Base-by-base conservation (phyloP, 2,113 vertebrate genomes). In the Alethe castanea region DNA sequence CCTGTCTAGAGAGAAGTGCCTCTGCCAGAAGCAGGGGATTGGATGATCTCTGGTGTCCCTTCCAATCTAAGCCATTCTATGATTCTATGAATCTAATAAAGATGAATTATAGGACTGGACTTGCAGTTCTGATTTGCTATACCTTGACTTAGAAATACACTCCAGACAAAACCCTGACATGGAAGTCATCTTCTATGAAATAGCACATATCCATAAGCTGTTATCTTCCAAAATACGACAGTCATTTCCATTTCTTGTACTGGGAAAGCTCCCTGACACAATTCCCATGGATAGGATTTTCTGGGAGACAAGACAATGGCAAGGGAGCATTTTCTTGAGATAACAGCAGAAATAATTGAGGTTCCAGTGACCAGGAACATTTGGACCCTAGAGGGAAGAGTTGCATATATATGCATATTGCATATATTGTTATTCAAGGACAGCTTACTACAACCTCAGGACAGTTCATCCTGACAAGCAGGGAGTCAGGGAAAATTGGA, bases 171-270 rank as follows among this genome's bases (percentile, higher is more conserved):
- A 47, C 31, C 15, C 31, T 76, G 52, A 12, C 11, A 11, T 57
- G 22, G 44, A 71, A 76, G 11, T 38, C 19, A n/a, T 8, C 26
- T 18, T 16, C 59, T 28, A 28, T 25, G 69, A 44, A 65, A 69
- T 2, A 60, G 8, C 7, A 14, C 2, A 11, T 15, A 47, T 18
- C 31, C 1, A 2, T 54, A 67, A 52, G 6, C 48, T 47, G 24
- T 53, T 81, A 67, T 29, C 10, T 35, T 90, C 50, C 35, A 65
- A 87, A 74, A 35, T 35, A 38, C 6, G 35, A 17, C 8, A 35
- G 28, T 8, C 1, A 22, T 66, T 71, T 84, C 73, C 17, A 42
- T 72, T 62, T 20, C 0, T 1, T 62, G 6, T 53, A 14, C 35
- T 57, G 33, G 29, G 16, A 92, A 53, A 81, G 31, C 6, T 87